Evolutionary conservation across 2,888 invertebrate species (phyloP), one percentile per base, ranked within the genome.

Genomic region (Dryobotodes eremita): DNA sequence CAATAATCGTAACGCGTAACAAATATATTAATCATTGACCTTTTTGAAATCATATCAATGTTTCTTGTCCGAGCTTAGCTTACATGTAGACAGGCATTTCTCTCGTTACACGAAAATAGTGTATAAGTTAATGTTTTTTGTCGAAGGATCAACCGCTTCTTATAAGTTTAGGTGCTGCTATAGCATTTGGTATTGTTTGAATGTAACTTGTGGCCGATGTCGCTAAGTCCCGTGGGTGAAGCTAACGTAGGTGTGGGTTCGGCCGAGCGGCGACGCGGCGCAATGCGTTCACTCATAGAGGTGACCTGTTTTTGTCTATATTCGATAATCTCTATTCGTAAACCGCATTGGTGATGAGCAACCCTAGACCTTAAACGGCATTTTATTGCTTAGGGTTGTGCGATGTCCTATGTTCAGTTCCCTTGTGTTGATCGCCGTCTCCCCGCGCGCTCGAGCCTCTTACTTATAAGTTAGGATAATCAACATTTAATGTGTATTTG

Each of bases 401-500:
- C 69, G 73, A 78, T 79, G 79, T 79, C 86, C 87, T 89, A 82
- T 84, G 86, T 88, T 89, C 89, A 79, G 85, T 83, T 76, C 87
- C 83, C 82, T 84, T 77, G 71, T 77, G 78, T 85, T 82, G 74
- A 69, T 64, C 68, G 65, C 70, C 76, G 89, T 85, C 94, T 95
- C 93, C 89, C 92, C 86, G 88, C 90, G 86, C 93, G 94, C 84
- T 89, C 96, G 90, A 89, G 90, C 94, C 93, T 79, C 79, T 80
- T 95, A 94, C 85, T 82, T 89, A 15, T 96, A 96, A 96, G 95
- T 90, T 96, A 96, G 95, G 80, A 91, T 95, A 96, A 94, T 95
- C 95, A 95, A 95, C 96, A 96, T 96, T 95, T 95, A 96, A 96
- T 96, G 96, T 97, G 97, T 97, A 97, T 95, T 96, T 97, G 97